A percentile compares a stretch with the other conserved stretches of the same genome.
These are phyloP conservation scores for Mesorhabditis sp. DNA, from an alignment of 2,888 invertebrate genomes.

Conservation along the genomic window DNA sequence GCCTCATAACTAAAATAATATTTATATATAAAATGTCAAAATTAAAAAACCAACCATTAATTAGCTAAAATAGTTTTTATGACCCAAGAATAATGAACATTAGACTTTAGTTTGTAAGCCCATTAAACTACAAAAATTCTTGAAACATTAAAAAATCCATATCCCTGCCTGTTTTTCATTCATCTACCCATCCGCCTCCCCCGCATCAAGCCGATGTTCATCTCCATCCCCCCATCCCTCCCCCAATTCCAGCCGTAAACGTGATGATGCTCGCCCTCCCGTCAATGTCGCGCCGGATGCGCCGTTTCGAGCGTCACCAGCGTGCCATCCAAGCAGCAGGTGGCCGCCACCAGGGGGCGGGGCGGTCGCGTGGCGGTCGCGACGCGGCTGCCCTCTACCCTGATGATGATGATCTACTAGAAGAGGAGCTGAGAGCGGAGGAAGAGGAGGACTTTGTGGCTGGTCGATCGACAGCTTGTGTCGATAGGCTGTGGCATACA, in stretches of 20 bases:
- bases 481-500: conserved; percentile 2
- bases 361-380: not conserved
- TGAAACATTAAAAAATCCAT: not conserved
- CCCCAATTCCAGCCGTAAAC: conserved; percentile 50
- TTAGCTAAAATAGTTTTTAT: too few relatives aligned
- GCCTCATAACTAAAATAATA: too few relatives aligned
- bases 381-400: not conserved
- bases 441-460: not conserved
- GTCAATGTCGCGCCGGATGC: conserved; percentile 50
- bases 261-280: conserved; percentile 57
- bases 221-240: not conserved
- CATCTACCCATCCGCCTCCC: not conserved
- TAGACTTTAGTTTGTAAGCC: too few relatives aligned
- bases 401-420: not conserved
- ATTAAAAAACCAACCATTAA: too few relatives aligned
- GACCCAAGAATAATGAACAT: too few relatives aligned
- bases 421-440: not conserved
- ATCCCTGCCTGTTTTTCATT: not conserved
- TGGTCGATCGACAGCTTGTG: not conserved
- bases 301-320: conserved; percentile 51
- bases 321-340: conserved; percentile 54
- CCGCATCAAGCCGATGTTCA: too few relatives aligned
- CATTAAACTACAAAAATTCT: too few relatives aligned
- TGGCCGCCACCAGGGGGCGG: conserved; percentile 23
- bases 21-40: too few relatives aligned